A percentile compares a stretch with the other conserved stretches of the same genome.
Conservation (phyloP, 2,797 vertebrate genomes). For the Gambelia wislizenii region DNA sequence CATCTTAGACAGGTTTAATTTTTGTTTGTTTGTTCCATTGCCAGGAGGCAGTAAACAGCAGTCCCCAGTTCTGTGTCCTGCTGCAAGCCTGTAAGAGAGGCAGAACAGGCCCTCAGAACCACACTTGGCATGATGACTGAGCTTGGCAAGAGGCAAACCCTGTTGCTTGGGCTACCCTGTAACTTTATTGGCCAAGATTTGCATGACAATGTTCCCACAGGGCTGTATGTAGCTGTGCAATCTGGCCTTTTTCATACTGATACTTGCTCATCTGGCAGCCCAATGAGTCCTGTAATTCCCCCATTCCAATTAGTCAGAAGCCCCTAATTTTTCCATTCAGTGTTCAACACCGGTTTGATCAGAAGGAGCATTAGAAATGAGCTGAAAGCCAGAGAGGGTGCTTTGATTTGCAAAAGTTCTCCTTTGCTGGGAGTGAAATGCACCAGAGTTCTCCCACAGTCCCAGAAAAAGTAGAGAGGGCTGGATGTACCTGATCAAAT, state of each 20-base stretch:
- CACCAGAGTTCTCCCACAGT: too few species aligned
- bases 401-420: neutral
- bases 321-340: neutral
- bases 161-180: neutral
- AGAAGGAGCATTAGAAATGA: neutral
- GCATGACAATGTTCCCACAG: constrained; percentile 1
- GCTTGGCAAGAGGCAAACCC: neutral
- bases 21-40: neutral
- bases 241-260: neutral
- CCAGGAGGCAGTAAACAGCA: neutral
- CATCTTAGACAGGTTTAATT: neutral
- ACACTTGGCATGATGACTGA: neutral
- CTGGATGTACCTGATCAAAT: neutral
- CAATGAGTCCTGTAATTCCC: neutral
- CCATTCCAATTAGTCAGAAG: neutral
- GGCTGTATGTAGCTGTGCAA: neutral
- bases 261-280: neutral
- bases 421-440: neutral
- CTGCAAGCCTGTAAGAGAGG: neutral
- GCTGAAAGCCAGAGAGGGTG: neutral
- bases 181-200: neutral
- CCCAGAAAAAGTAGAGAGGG: neutral
- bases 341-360: neutral
- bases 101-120: neutral
- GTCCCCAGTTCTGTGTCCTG: neutral